These are phyloP conservation scores for Choloepus didactylus DNA, from an alignment of 2,797 vertebrate species.

Conservation along the genomic window DNA sequence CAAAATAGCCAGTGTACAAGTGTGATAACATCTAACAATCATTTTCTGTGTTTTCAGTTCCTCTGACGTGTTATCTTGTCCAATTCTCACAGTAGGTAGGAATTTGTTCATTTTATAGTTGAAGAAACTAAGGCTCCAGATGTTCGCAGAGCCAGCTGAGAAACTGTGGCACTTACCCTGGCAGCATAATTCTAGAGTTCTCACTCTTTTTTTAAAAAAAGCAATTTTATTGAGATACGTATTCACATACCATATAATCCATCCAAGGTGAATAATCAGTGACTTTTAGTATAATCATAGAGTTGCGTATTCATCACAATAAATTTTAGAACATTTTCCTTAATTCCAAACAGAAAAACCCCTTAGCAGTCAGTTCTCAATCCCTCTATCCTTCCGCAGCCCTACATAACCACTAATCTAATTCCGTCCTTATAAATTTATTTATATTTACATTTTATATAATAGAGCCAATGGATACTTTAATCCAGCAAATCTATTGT, in stretches of 20 bases:
- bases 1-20: not conserved
- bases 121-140: not conserved
- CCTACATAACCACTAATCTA: no score
- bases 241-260: no score
- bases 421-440: no score
- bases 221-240: no score
- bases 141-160: not conserved
- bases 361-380: no score
- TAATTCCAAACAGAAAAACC: no score
- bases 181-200: not conserved
- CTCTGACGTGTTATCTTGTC: not conserved
- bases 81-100: not conserved
- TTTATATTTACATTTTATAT: no score
- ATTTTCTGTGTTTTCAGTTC: constrained; percentile 22
- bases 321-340: no score
- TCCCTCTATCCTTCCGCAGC: no score
- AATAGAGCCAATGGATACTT: not conserved
- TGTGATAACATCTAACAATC: not conserved
- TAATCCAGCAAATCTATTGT: not conserved
- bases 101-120: not conserved
- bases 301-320: no score
- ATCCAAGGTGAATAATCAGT: no score
- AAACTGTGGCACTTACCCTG: not conserved
- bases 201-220: not conserved
- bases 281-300: no score